phyloP scores from a whole-genome alignment of 2,113 vertebrate genomes.

The Peromyscus maniculatus region DNA sequence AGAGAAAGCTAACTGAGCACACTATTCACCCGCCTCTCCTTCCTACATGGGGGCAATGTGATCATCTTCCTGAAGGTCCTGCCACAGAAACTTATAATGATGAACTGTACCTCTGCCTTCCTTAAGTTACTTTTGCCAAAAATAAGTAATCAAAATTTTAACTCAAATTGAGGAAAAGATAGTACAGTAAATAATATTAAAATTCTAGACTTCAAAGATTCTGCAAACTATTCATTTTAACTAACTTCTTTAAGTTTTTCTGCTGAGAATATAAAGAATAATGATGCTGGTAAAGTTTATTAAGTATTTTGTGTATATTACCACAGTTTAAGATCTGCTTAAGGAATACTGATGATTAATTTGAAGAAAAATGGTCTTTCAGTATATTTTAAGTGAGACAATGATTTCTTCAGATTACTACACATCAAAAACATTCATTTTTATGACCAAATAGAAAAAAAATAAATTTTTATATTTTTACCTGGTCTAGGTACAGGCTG shows the following conservation, averaged over 20 bases:
- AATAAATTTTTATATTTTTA: slow-evolving; percentile 73
- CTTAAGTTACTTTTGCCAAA: background rate
- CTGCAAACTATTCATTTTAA: background rate
- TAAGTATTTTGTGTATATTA: background rate
- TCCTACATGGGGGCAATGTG: background rate
- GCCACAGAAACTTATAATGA: background rate
- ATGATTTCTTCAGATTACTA: slow-evolving; percentile 23
- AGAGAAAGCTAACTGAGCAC: background rate
- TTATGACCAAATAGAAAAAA: background rate
- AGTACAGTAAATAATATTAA: background rate
- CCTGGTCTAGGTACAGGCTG: slow-evolving; percentile 98
- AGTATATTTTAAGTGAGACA: slow-evolving; percentile 38
- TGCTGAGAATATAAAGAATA: background rate
- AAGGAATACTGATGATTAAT: background rate
- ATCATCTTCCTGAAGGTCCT: background rate
- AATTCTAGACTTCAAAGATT: background rate
- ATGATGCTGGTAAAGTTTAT: background rate
- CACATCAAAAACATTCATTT: background rate
- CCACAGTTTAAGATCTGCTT: background rate
- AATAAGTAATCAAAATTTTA: background rate
- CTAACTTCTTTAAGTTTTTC: background rate
- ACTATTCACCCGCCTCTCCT: background rate
- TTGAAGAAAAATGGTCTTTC: background rate
- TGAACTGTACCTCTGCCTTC: background rate
- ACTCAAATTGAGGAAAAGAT: background rate